Percentiles rank a stretch among this genome's conserved stretches.
phyloP scores from a whole-genome alignment of 2,113 vertebrate species.

The Tonatia bakeri region DNA sequence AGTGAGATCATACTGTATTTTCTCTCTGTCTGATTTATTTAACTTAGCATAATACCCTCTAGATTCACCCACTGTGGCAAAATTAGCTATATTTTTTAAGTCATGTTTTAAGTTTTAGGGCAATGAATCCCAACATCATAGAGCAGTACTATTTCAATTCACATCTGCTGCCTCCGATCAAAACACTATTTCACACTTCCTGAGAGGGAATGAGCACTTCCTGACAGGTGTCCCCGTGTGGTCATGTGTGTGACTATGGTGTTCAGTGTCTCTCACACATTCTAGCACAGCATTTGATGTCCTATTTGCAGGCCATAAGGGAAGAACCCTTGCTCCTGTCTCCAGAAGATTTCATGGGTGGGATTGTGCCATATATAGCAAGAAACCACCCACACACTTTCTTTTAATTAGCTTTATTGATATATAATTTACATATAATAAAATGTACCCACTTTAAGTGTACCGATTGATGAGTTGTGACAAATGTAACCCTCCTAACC shows the following conservation, averaged over 20 bases:
- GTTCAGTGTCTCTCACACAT: neutral
- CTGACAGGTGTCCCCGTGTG: neutral
- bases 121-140: neutral
- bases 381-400: neutral
- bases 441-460: neutral
- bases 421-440: neutral
- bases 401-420: neutral
- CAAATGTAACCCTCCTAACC: neutral
- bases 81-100: neutral
- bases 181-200: conserved; percentile 26
- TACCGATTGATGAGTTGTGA: neutral
- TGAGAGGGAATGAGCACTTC: neutral
- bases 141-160: neutral
- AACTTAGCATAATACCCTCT: neutral
- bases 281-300: neutral
- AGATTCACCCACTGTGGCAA: neutral
- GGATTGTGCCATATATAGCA: neutral
- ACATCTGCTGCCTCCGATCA: conserved; percentile 4
- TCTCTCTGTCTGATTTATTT: neutral
- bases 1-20: neutral
- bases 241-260: neutral
- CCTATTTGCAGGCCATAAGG: neutral
- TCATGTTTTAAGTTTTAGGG: neutral
- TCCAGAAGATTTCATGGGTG: neutral
- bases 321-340: neutral